These are phyloP conservation scores for Scomber scombrus DNA, from an alignment of 2,113 vertebrate genomes.

Conservation along the genomic window DNA sequence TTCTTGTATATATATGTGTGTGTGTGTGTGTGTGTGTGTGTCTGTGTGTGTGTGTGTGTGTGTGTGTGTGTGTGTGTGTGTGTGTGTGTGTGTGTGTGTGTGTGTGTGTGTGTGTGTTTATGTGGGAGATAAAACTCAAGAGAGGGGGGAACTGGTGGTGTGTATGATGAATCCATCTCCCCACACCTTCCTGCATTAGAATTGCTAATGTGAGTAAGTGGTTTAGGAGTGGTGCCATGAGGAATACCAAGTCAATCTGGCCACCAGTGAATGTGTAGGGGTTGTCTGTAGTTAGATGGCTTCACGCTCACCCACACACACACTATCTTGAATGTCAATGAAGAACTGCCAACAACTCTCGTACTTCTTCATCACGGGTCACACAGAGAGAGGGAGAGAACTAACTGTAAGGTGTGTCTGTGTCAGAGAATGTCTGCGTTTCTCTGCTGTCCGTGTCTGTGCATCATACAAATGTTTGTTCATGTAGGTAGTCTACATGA, in stretches of 20 bases:
- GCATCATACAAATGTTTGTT: background rate
- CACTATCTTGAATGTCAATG: constrained; percentile 63
- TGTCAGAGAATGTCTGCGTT: background rate
- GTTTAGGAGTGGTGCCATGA: constrained; percentile 63
- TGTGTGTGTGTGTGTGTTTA: too few species aligned
- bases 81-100: background rate
- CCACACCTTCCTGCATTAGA: constrained; percentile 56
- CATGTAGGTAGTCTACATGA: background rate
- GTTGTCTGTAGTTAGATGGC: constrained; percentile 48
- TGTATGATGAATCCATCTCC: constrained; percentile 51
- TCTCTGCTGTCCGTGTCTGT: background rate
- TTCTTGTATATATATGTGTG: background rate
- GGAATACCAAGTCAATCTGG: constrained; percentile 69
- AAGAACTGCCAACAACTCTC: constrained; percentile 47
- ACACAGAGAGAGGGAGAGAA: constrained; percentile 12
- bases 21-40: background rate
- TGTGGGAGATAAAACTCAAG: background rate
- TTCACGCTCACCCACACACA: constrained; percentile 24
- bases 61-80: background rate
- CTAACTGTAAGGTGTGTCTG: constrained; percentile 19
- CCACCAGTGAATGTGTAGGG: constrained; percentile 54
- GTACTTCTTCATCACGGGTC: constrained; percentile 52
- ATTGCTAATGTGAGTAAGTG: constrained; percentile 69
- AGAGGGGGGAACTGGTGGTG: background rate
- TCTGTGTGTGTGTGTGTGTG: background rate